These are phyloP conservation scores for Menidia beryllina DNA, from an alignment of 2,113 vertebrate genomes.

Conservation along the genomic window DNA sequence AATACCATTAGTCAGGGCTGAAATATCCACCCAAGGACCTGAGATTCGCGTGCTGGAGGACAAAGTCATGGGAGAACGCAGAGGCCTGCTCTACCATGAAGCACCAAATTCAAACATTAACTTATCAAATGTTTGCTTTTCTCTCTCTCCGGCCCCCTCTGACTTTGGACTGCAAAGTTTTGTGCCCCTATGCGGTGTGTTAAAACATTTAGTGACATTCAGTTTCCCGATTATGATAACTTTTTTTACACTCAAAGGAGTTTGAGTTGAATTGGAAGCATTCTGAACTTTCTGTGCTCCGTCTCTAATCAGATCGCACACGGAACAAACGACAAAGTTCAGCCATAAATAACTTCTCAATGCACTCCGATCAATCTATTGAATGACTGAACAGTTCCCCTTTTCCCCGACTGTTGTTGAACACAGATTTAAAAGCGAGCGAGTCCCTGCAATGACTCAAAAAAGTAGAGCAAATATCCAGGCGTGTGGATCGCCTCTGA, in stretches of 20 bases:
- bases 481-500: background rate
- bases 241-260: background rate
- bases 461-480: background rate
- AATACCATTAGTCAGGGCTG: slow-evolving; percentile 19
- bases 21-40: slow-evolving; percentile 8
- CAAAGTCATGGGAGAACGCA: background rate
- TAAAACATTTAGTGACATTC: background rate
- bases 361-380: slow-evolving; percentile 42
- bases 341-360: slow-evolving; percentile 19
- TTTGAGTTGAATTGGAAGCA: background rate
- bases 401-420: background rate
- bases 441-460: background rate
- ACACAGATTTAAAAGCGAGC: background rate
- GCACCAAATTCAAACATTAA: slow-evolving; percentile 12
- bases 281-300: background rate
- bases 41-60: background rate
- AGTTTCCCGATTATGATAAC: background rate
- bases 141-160: slow-evolving; percentile 7
- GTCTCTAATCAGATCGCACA: background rate
- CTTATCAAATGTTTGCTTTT: background rate
- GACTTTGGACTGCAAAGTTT: background rate
- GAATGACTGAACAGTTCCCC: slow-evolving; percentile 11
- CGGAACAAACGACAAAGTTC: background rate
- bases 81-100: background rate
- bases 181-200: no score